Base-by-base conservation (phyloP, 2,888 invertebrate genomes). In the Amblyjoppa fuscipennis region DNA sequence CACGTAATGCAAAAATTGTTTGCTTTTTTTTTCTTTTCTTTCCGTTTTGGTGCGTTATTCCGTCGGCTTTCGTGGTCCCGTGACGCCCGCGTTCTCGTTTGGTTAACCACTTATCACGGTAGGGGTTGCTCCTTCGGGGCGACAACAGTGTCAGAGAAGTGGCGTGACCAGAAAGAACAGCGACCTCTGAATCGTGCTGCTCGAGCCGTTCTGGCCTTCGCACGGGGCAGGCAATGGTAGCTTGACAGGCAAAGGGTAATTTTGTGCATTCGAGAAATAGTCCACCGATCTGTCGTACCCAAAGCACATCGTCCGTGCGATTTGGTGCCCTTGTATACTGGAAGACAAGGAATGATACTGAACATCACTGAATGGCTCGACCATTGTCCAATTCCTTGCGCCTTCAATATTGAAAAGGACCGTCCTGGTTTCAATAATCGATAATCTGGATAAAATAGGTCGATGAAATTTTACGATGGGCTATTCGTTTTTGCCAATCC, bases 91-190 rank as follows among this genome's bases (percentile, higher is more conserved):
- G 82, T 71, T 85, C 68, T 80, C 76, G 73, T 83, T 76, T 77
- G 83, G 79, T 83, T 85, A 82, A 85, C 85, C 82, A 68, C 85
- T 79, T 31, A 28, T 53, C 68, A 53, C n/a, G 83, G 61, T 61
- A 31, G 53, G 73, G 56, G 79, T 75, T 66, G 75, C 68, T 80
- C 61, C 41, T 31, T 69, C 13, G 69, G 59, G 31, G 66, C 25
- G 69, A 25, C 49, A 53, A 38, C 38, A 51, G 45, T 81, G 66
- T 75, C 31, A 20, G 49, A 51, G 71, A 82, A 76, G 66, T 85
- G 53, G 83, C 85, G 85, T 85, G 85, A 85, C 85, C 34, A 64
- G 51, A 6, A 59, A 68, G 75, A 71, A 68, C 66, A 68, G 38
- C 70, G 25, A 41, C 11, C 64, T 56, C 28, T 28, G 5, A 28